These are phyloP conservation scores for Eilema sororculum DNA, from an alignment of 2,888 invertebrate species.

Conservation along the genomic window DNA sequence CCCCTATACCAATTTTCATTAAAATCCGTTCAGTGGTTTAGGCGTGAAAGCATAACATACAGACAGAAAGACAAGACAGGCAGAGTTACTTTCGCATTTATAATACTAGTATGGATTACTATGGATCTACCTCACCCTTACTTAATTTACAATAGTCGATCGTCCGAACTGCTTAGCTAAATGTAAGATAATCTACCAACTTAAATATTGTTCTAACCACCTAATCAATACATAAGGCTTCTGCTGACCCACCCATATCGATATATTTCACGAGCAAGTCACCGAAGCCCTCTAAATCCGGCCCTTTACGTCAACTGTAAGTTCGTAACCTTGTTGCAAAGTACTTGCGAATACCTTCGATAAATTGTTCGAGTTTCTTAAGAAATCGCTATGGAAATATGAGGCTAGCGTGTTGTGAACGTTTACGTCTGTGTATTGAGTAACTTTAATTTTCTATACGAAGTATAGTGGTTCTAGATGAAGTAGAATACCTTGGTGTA, in stretches of 20 bases:
- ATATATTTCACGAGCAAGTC: conserved; percentile 20
- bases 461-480: background rate
- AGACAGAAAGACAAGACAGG: no score
- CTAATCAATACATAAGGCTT: conserved; percentile 5
- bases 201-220: background rate
- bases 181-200: background rate
- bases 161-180: background rate
- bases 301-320: conserved; percentile 36
- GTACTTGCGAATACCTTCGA: conserved; percentile 17
- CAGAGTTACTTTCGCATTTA: no score
- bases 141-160: background rate
- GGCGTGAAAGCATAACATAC: no score
- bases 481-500: no score
- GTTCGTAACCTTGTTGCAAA: conserved; percentile 27
- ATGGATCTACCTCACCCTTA: no score
- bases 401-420: background rate
- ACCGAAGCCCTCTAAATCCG: conserved; percentile 37
- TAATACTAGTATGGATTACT: no score
- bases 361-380: conserved; percentile 22
- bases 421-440: background rate
- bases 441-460: background rate
- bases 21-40: no score
- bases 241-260: background rate
- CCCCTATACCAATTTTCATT: no score
- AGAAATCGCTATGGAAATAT: background rate